phyloP scores from a whole-genome alignment of 2,797 vertebrate genomes.

The Tokudaia tokunoshimensis region DNA sequence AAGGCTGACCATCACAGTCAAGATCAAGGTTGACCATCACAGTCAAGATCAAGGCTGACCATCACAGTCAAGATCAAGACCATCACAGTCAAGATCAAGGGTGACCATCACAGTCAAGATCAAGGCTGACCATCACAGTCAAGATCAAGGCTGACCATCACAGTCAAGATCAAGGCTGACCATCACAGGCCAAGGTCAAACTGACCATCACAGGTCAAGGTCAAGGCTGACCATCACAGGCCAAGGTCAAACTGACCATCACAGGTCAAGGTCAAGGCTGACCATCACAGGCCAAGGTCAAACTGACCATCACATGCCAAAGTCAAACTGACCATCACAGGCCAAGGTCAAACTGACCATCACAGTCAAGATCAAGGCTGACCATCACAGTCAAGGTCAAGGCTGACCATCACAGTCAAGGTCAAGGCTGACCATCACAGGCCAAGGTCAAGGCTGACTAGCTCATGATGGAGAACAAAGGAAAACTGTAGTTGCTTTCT shows the following conservation, averaged over 20 bases:
- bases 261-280: neutral
- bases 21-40: neutral
- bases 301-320: neutral
- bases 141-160: neutral
- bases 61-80: too few species aligned
- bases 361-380: neutral
- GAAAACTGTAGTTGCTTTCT: neutral
- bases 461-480: accelerated
- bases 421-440: neutral
- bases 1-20: neutral
- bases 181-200: too few species aligned
- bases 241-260: neutral
- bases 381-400: neutral
- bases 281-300: accelerated
- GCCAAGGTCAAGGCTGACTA: neutral
- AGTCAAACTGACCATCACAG: neutral
- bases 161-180: neutral
- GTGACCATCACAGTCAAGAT: neutral
- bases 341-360: accelerated
- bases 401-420: accelerated
- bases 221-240: accelerated
- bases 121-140: accelerated
- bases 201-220: too few species aligned
- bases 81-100: accelerated
- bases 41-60: neutral